Base-by-base conservation (phyloP, 92 coral and sea anemone species). In the Scolanthus callimorphus region DNA sequence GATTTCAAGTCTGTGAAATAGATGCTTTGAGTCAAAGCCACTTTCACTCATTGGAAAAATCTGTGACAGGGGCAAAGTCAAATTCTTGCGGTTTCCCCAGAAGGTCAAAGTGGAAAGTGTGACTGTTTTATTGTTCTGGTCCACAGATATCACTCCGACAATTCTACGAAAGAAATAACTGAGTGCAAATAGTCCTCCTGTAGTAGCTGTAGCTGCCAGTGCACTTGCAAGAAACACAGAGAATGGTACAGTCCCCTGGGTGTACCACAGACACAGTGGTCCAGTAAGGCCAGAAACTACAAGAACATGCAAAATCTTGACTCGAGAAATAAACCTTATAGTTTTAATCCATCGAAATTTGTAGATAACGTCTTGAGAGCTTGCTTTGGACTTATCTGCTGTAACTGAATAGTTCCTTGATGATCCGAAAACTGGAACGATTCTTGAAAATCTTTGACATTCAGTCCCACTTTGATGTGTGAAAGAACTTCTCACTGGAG, bases 91-190 rank as follows among this genome's bases (percentile, higher is more conserved):
- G 50, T 83, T 87, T 19, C 96, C 96, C 96, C 96, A 87, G 67
- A 87, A 87, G 0, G 90, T 73, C 31, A 87, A 49, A 17, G 90
- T 71, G 24, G 96, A 87, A 48, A 87, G 83, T 17, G 59, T 79
- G 13, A 87, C 62, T 17, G 67, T 52, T 39, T 72, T 62, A 10
- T 48, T 44, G 22, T 22, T 1, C 44, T 55, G 45, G 58, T 78
- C 69, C 24, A 78, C 49, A 25, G 86, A 73, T 23, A 87, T 51
- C 45, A 81, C 76, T 2, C 96, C 96, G 31, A 87, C 74, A 59
- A 87, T 62, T 25, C 96, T 72, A 57, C 96, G 86, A 56, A 87
- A 73, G 50, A 87, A 87, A 60, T 67, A 87, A 48, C 96, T 87
- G 19, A 87, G 62, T 3, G 70, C 86, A 69, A 78, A 71, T 6